Evolutionary conservation across 1,140 invertebrate species (phyloP).

Genomic region (Cataglyphis hispanica): DNA sequence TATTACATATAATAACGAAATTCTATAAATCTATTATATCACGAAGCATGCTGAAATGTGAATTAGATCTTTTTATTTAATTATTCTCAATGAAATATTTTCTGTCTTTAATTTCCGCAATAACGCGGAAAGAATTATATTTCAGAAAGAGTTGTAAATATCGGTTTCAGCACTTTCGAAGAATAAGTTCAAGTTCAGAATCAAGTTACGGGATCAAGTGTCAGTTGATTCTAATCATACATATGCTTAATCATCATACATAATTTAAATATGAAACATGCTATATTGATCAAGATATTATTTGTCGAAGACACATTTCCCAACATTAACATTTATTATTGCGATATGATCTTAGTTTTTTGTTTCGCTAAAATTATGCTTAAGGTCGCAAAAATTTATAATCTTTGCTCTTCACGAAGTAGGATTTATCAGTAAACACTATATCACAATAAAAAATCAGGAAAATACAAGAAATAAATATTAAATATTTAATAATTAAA

Average conservation of each 20-base stretch:
- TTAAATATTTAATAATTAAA: neutral
- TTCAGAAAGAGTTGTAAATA: neutral
- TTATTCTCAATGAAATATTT: neutral
- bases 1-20: too few species aligned
- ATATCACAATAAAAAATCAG: neutral
- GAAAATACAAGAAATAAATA: neutral
- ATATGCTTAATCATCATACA: too few species aligned
- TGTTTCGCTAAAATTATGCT: neutral
- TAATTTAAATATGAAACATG: neutral
- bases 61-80: neutral
- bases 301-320: neutral
- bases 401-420: neutral
- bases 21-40: too few species aligned
- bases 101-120: neutral
- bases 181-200: neutral
- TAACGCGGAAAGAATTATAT: constrained; percentile 11
- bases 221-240: neutral
- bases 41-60: neutral
- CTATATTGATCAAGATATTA: neutral
- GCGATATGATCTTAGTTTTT: neutral
- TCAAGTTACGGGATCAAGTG: neutral
- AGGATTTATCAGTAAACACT: neutral
- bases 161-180: neutral
- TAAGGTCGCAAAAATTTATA: neutral
- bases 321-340: neutral